Percentiles rank a stretch among this genome's conserved stretches.
These are phyloP conservation scores for Pachymerium ferrugineum DNA, from an alignment of 2,888 invertebrate species.

Conservation along the genomic window DNA sequence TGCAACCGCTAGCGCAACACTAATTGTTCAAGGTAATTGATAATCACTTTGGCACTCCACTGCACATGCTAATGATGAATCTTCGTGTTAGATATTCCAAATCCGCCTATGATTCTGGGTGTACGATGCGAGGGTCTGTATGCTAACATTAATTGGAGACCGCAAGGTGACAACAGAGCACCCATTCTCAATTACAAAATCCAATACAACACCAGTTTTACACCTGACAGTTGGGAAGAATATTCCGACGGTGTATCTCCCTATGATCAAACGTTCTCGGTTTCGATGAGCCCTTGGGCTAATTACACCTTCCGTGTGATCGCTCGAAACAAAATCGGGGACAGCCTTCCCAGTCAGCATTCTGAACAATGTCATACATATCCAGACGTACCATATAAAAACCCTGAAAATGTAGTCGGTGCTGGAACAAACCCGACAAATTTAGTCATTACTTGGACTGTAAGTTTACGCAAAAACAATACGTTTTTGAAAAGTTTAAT, in stretches of 20 bases:
- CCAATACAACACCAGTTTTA: slow-evolving; percentile 89
- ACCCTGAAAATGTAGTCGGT: slow-evolving; percentile 88
- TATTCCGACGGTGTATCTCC: slow-evolving; percentile 72
- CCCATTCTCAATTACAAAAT: slow-evolving; percentile 84
- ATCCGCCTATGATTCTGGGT: slow-evolving; percentile 65
- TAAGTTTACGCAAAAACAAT: slow-evolving; percentile 49
- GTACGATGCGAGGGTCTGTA: slow-evolving; percentile 65
- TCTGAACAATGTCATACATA: slow-evolving; percentile 77
- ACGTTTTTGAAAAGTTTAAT: neutral
- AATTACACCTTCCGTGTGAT: slow-evolving; percentile 92
- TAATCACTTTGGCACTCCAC: neutral
- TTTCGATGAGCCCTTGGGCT: slow-evolving; percentile 79
- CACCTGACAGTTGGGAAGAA: slow-evolving; percentile 83
- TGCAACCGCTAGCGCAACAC: slow-evolving; percentile 74
- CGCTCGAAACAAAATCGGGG: slow-evolving; percentile 88
- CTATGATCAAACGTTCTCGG: slow-evolving; percentile 53
- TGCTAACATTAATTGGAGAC: slow-evolving; percentile 77
- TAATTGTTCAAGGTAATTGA: slow-evolving; percentile 75
- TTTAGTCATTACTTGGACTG: slow-evolving; percentile 90
- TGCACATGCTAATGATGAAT: neutral
- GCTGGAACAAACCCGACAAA: slow-evolving; percentile 81
- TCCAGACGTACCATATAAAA: slow-evolving; percentile 80
- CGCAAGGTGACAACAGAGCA: slow-evolving; percentile 90
- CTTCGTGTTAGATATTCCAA: slow-evolving; percentile 71
- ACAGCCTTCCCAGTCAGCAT: slow-evolving; percentile 76